phyloP scores from a whole-genome alignment of 1,140 invertebrate genomes.

The Bombus pascuorum region DNA sequence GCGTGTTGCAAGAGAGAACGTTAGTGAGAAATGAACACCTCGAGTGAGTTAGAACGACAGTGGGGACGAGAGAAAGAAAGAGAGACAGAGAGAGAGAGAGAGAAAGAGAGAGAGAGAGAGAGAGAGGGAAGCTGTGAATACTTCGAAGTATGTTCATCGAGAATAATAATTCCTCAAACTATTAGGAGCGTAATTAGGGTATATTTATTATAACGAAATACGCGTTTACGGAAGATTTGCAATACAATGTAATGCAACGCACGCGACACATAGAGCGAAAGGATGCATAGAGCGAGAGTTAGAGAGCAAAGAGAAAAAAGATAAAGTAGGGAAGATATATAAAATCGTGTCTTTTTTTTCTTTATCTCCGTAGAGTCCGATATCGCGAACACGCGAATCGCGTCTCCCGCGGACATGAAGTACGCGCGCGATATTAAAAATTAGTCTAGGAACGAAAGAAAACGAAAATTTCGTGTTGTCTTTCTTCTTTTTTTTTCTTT shows the following conservation, averaged over 20 bases:
- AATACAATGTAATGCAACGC: conserved; percentile 50
- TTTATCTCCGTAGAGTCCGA: not conserved
- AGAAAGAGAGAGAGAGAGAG: not conserved
- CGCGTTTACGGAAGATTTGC: conserved; percentile 55
- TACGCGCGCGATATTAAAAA: not conserved
- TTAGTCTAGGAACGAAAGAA: conserved; percentile 43
- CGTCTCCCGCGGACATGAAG: not conserved
- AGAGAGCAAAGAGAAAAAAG: not conserved
- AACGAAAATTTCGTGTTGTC: conserved; percentile 26
- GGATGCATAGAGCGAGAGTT: conserved; percentile 17
- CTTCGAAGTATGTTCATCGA: conserved; percentile 65
- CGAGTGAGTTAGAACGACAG: not conserved
- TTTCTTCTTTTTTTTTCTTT: not conserved
- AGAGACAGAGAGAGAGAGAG: not conserved
- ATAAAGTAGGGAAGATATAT: conserved; percentile 1
- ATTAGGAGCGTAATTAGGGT: conserved; percentile 78
- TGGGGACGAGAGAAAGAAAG: not conserved
- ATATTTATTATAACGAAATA: conserved; percentile 65
- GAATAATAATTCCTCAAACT: conserved; percentile 79
- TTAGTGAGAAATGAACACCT: not conserved
- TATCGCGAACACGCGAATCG: not conserved
- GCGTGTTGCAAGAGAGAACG: conserved; percentile 8
- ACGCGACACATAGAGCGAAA: conserved; percentile 12
- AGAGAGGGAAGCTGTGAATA: conserved; percentile 38
- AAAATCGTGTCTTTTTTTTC: not conserved